These are phyloP conservation scores for Romanomermis culicivorax DNA, from an alignment of 2,888 invertebrate species.

Conservation along the genomic window DNA sequence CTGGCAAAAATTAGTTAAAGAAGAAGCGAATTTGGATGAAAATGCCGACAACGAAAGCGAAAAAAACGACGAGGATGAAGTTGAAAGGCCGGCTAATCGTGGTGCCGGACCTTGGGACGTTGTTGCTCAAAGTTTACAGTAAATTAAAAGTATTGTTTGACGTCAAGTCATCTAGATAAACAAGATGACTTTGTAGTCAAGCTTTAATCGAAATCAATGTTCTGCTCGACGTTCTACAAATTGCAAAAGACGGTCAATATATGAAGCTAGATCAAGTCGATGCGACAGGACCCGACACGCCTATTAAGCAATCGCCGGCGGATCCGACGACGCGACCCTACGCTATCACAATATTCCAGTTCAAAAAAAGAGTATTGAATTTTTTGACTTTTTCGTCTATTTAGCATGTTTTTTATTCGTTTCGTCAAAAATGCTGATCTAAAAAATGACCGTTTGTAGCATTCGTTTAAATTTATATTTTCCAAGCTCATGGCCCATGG, in stretches of 20 bases:
- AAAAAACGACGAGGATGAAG: conserved; percentile 6
- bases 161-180: too few species aligned
- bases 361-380: too few species aligned
- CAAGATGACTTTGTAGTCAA: not conserved
- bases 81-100: conserved; percentile 10
- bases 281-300: too few species aligned
- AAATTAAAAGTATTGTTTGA: too few species aligned
- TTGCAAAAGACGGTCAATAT: not conserved
- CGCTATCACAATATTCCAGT: too few species aligned
- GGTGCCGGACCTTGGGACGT: conserved; percentile 25
- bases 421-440: too few species aligned
- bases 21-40: conserved; percentile 15
- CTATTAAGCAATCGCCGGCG: too few species aligned
- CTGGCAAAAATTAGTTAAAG: conserved; percentile 19
- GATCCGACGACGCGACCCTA: too few species aligned
- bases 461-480: not conserved
- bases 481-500: not conserved
- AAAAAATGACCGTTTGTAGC: not conserved
- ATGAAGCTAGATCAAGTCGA: not conserved
- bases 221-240: conserved; percentile 4
- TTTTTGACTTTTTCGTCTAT: not conserved
- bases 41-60: conserved; percentile 12
- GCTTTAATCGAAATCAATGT: conserved; percentile 1
- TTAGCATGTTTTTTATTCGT: not conserved
- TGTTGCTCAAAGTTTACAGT: conserved; percentile 24